phyloP scores from a whole-genome alignment of 2,888 invertebrate genomes.

The Phytoseiulus persimilis region DNA sequence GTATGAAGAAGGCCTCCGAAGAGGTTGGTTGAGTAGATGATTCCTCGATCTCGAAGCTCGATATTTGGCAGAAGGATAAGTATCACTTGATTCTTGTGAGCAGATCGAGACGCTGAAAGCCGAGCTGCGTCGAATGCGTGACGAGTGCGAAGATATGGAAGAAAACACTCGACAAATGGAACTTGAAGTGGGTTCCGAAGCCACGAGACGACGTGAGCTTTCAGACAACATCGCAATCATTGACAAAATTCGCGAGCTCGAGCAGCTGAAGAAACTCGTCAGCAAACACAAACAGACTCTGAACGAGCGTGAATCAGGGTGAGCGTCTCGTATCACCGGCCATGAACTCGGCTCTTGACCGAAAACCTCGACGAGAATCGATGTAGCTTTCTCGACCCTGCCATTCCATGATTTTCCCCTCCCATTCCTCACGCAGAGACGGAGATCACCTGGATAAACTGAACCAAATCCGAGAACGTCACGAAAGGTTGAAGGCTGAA shows the following conservation, averaged over 20 bases:
- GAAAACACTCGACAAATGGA: slow-evolving; percentile 13
- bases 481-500: slow-evolving; percentile 6
- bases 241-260: not conserved
- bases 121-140: not conserved
- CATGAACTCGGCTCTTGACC: not conserved
- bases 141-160: slow-evolving; percentile 23
- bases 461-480: not conserved
- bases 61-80: too few relatives aligned
- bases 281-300: not conserved
- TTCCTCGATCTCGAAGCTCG: too few relatives aligned
- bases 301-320: slow-evolving; percentile 17
- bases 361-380: not conserved
- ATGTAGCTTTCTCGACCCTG: not conserved
- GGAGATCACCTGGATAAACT: not conserved
- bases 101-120: not conserved
- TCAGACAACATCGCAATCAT: slow-evolving; percentile 21
- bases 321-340: not conserved
- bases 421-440: not conserved
- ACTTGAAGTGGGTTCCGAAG: not conserved
- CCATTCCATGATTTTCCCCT: not conserved
- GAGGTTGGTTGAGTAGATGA: not conserved
- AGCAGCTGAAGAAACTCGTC: not conserved
- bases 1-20: not conserved
- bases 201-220: slow-evolving; percentile 9
- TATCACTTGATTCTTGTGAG: too few relatives aligned